Percentiles rank a stretch among this genome's conserved stretches.
Evolutionary conservation across 2,888 invertebrate genomes (phyloP).

Genomic region (Fragum fragum): DNA sequence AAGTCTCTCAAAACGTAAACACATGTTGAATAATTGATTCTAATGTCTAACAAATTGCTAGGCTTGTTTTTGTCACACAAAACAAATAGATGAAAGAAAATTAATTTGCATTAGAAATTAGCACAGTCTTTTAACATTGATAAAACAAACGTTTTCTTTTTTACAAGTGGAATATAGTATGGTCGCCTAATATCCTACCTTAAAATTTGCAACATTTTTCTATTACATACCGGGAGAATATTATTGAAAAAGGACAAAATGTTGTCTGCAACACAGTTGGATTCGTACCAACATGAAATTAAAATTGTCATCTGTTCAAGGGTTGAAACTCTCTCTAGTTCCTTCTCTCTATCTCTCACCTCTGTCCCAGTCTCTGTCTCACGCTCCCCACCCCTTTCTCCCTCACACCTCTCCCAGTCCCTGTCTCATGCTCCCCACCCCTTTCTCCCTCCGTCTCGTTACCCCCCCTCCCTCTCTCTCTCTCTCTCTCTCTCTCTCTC

Average conservation of each 20-base stretch:
- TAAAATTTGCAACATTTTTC: too few relatives aligned
- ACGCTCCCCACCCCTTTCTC: neutral
- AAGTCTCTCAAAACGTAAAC: neutral
- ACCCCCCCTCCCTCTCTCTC: neutral
- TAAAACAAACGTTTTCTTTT: too few relatives aligned
- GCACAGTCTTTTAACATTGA: too few relatives aligned
- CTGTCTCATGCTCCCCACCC: neutral
- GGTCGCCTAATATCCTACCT: too few relatives aligned
- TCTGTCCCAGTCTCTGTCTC: neutral
- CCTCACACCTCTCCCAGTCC: neutral
- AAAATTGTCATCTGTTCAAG: too few relatives aligned
- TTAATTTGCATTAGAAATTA: conserved; percentile 2
- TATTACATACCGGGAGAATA: too few relatives aligned
- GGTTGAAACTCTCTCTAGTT: neutral
- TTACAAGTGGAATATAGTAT: too few relatives aligned
- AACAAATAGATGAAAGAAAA: neutral
- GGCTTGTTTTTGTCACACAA: neutral
- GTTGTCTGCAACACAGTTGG: too few relatives aligned
- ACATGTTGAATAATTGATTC: neutral
- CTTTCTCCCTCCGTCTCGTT: neutral
- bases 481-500: conserved; percentile 1
- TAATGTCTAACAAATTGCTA: neutral
- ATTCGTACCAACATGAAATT: too few relatives aligned
- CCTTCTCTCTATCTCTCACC: neutral
- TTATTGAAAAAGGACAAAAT: too few relatives aligned